phyloP scores from a whole-genome alignment of 1,140 invertebrate species.

The Heterodera carotae region DNA sequence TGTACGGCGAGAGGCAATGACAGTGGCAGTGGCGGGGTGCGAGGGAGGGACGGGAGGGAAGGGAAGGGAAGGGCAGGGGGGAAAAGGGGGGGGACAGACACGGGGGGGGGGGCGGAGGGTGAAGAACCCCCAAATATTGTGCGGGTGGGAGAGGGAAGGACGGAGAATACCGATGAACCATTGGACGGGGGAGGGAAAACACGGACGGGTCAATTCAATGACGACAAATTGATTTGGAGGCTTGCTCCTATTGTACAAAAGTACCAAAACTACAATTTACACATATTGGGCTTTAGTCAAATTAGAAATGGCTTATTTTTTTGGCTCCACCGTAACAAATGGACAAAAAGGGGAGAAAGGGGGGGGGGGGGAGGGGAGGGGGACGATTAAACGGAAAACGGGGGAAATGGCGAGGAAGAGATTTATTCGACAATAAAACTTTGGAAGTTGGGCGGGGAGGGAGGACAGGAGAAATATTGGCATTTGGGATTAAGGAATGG shows the following conservation, averaged over 20 bases:
- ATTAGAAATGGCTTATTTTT: neutral
- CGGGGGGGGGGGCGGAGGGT: too few species aligned
- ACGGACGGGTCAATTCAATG: neutral
- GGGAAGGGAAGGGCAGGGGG: too few species aligned
- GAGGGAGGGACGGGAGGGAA: too few species aligned
- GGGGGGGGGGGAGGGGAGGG: too few species aligned
- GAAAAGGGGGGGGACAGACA: neutral
- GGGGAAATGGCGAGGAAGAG: slow-evolving; percentile 1
- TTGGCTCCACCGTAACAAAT: neutral
- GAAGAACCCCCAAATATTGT: neutral
- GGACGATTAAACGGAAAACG: neutral
- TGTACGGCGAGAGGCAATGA: neutral
- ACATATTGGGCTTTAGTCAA: too few species aligned
- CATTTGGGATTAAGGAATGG: slow-evolving; percentile 1
- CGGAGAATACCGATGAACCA: neutral
- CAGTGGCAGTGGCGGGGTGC: too few species aligned
- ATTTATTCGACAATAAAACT: slow-evolving; percentile 3
- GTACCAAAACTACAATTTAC: too few species aligned
- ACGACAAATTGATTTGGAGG: neutral
- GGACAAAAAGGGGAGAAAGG: too few species aligned
- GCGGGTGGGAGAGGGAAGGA: too few species aligned
- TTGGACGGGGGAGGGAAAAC: neutral
- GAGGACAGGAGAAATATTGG: neutral
- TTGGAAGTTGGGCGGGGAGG: neutral
- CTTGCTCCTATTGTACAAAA: too few species aligned